Evolutionary conservation across 2,888 invertebrate genomes (phyloP), one percentile per base, ranked within the genome.

Genomic region (Calameuta pallipes): DNA sequence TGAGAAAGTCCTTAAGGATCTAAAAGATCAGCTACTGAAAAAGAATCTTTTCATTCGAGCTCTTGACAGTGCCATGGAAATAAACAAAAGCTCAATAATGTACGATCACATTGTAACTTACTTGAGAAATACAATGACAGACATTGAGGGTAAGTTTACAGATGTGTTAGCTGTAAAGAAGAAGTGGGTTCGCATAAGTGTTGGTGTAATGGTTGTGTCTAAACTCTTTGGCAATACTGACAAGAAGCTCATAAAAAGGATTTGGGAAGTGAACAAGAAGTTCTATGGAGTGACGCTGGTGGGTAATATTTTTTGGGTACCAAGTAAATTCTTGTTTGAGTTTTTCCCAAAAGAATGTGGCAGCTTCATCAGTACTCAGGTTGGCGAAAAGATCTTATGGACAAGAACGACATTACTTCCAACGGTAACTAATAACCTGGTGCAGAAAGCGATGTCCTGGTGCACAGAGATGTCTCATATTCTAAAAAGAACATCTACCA

Each of bases 231-330:
- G 97, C 74, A 93, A 94, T 85, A 93, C 94, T 84, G 97, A 98
- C 90, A 96, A 95, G 87, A 97, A 96, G 91, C 90, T 95, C 73
- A 94, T 96, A 76, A 96, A 95, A 90, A 92, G 94, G 76, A 89
- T 97, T 37, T 92, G 95, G 85, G 98, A 98, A 84, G 90, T 95
- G 6, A 96, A 97, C 90, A 94, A 94, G 88, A 97, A 96, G 93
- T 94, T 96, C 73, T 96, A 96, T 83, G 96, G 96, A 56, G 95
- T 98, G 79, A 95, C 95, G 74, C 92, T 99, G 56, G 93, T 94
- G 79, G 97, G 97, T 1, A 96, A 96, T 88, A 93, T 96, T 30
- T 91, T 97, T 77, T 98, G 98, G 97, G 95, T 96, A 87, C 97
- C 98, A 0, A 96, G 96, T 89, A 94, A 94, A 84, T 98, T 98